phyloP scores from a whole-genome alignment of 2,797 vertebrate genomes.

The Cossypha dichroa region DNA sequence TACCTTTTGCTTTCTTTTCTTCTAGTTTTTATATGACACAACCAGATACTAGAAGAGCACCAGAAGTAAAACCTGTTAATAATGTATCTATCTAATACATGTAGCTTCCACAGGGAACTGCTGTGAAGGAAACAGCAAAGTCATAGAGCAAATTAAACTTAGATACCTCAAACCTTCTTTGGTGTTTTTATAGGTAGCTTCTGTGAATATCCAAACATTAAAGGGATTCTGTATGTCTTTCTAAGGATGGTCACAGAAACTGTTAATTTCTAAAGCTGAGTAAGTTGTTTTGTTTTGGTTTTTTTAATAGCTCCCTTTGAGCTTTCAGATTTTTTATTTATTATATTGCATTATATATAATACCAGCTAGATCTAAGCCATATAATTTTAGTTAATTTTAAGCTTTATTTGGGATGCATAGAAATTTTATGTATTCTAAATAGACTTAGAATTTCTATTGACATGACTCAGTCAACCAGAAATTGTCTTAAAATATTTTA shows the following conservation, averaged over 20 bases:
- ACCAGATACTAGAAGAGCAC: background rate
- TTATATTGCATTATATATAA: background rate
- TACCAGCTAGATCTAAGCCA: background rate
- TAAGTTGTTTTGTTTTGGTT: background rate
- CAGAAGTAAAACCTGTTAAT: background rate
- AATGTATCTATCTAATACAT: background rate
- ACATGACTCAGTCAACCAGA: background rate
- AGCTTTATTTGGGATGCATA: background rate
- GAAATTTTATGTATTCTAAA: background rate
- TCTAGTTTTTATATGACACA: background rate
- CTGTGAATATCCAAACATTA: background rate
- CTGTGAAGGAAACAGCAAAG: background rate
- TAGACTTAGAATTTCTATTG: background rate
- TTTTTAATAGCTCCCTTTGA: background rate
- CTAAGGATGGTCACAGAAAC: background rate
- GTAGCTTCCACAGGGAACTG: background rate
- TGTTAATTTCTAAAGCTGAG: background rate
- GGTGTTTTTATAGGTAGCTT: background rate
- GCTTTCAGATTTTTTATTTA: background rate
- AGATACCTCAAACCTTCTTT: background rate
- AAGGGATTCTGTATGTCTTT: background rate
- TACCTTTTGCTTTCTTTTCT: background rate
- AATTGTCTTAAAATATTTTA: background rate
- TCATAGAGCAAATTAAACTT: background rate
- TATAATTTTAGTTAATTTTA: background rate